These are phyloP conservation scores for Chaetodon trifascialis DNA, from an alignment of 2,113 vertebrate species.

Conservation along the genomic window DNA sequence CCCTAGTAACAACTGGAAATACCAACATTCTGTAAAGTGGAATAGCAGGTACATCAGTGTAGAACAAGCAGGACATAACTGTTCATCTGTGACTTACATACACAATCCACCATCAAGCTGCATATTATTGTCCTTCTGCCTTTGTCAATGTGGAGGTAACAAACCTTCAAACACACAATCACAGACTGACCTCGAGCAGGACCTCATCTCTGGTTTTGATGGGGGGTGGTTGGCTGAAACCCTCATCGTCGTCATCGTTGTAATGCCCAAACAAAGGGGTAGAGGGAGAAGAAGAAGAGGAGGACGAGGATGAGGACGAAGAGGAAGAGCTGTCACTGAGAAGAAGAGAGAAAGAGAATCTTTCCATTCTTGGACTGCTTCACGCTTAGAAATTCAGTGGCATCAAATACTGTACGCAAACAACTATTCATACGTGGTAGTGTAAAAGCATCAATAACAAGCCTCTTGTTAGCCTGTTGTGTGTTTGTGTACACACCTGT, in stretches of 20 bases:
- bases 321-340: constrained; percentile 73
- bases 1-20: too few relatives aligned
- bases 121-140: not conserved
- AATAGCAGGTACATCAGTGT: too few relatives aligned
- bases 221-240: constrained; percentile 67
- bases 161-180: not conserved
- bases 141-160: not conserved
- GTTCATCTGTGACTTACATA: not conserved
- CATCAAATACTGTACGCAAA: not conserved
- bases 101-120: not conserved
- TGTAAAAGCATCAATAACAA: not conserved
- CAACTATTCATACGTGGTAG: not conserved
- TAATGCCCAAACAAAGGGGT: not conserved
- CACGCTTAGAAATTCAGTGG: not conserved
- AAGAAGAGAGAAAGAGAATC: not conserved
- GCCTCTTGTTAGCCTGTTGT: not conserved
- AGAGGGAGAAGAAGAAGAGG: constrained; percentile 57
- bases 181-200: constrained; percentile 67
- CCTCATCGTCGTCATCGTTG: constrained; percentile 70
- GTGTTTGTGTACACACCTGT: constrained; percentile 60
- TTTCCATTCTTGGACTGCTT: not conserved
- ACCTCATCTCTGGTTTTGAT: constrained; percentile 71
- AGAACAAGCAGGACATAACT: not conserved
- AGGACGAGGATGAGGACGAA: constrained; percentile 67
- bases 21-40: too few relatives aligned